phyloP scores from a whole-genome alignment of 2,113 vertebrate species.

The Chaenogobius annularis region DNA sequence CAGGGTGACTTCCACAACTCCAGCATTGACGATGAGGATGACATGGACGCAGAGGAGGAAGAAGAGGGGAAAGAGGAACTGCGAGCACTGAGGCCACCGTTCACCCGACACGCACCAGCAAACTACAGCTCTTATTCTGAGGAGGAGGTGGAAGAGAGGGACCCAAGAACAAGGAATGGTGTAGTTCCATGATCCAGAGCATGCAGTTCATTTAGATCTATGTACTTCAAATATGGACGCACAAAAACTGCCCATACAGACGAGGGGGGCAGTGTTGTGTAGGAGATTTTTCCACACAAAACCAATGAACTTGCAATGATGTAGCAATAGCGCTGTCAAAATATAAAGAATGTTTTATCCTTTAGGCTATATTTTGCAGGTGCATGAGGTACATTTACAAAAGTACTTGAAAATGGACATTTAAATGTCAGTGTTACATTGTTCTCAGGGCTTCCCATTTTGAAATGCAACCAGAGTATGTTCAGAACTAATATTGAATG shows the following conservation, averaged over 20 bases:
- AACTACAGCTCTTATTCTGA: conserved; percentile 78
- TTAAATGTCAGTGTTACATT: conserved; percentile 30
- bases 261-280: background rate
- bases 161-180: conserved; percentile 63
- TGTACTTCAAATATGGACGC: background rate
- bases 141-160: conserved; percentile 63
- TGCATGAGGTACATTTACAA: conserved; percentile 1
- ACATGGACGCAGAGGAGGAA: conserved; percentile 45
- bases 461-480: conserved; percentile 32
- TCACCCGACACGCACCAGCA: conserved; percentile 53
- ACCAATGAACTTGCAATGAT: background rate
- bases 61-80: conserved; percentile 50
- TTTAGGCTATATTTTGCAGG: background rate
- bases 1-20: conserved; percentile 58
- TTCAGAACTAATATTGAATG: background rate
- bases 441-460: conserved; percentile 20
- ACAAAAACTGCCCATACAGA: background rate
- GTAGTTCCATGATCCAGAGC: conserved; percentile 67
- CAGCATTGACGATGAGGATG: conserved; percentile 53
- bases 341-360: background rate
- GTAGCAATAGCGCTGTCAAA: background rate
- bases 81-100: conserved; percentile 41
- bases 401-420: conserved; percentile 6
- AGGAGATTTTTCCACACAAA: background rate
- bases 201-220: background rate